These are phyloP conservation scores for Trichogramma dendrolimi DNA, from an alignment of 2,888 invertebrate species.

Conservation along the genomic window DNA sequence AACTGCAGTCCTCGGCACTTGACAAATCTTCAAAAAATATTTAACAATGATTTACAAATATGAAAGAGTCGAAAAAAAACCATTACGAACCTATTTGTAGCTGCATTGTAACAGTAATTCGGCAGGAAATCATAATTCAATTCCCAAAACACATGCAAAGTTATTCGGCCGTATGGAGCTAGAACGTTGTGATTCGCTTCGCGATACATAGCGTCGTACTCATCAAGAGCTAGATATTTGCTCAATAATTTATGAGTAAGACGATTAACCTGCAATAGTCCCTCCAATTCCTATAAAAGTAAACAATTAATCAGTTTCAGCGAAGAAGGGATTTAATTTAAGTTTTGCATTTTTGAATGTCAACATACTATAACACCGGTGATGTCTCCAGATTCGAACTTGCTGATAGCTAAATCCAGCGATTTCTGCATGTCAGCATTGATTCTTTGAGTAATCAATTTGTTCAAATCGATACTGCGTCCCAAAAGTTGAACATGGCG, in stretches of 20 bases:
- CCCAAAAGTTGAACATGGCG: constrained; percentile 93
- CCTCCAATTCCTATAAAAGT: constrained; percentile 77
- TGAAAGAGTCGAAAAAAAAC: constrained; percentile 4
- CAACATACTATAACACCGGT: constrained; percentile 84
- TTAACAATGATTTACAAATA: background rate
- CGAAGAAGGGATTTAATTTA: background rate
- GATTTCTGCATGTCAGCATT: constrained; percentile 95
- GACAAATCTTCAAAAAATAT: constrained; percentile 66
- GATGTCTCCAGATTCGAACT: constrained; percentile 95
- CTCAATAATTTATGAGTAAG: constrained; percentile 90
- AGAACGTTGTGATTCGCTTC: constrained; percentile 98
- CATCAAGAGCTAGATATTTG: constrained; percentile 85
- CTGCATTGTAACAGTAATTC: constrained; percentile 97
- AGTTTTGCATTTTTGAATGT: background rate
- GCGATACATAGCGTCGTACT: constrained; percentile 90
- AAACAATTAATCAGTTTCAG: constrained; percentile 9
- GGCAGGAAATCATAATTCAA: constrained; percentile 95
- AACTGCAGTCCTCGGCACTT: constrained; percentile 84
- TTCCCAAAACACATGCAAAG: constrained; percentile 97
- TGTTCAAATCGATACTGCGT: constrained; percentile 90
- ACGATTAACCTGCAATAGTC: constrained; percentile 86
- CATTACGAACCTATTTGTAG: constrained; percentile 76
- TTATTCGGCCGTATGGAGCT: constrained; percentile 93
- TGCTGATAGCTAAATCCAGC: constrained; percentile 89
- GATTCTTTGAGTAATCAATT: constrained; percentile 88